Percentiles rank a stretch among this genome's conserved stretches.
Evolutionary conservation across 1,140 invertebrate genomes (phyloP).

Genomic region (Drosophila pandora): DNA sequence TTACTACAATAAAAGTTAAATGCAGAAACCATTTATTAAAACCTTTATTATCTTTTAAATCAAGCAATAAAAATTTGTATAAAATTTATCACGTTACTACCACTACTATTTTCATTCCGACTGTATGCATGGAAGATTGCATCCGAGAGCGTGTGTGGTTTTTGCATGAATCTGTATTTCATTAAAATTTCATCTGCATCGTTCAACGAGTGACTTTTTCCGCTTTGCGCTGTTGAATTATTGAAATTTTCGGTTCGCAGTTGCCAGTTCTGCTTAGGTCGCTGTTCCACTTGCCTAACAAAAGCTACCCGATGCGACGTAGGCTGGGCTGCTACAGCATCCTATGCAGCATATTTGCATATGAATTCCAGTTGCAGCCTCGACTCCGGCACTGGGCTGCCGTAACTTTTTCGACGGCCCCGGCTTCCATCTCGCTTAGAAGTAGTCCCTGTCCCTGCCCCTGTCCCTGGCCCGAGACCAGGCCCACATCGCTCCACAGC

Average conservation of each 20-base stretch:
- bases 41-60: not conserved
- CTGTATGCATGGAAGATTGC: conserved; percentile 28
- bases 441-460: conserved; percentile 11
- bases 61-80: not conserved
- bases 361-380: conserved; percentile 72
- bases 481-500: conserved; percentile 42
- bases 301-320: conserved; percentile 26
- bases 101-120: not conserved
- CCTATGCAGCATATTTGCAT: conserved; percentile 64
- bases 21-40: not conserved
- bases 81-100: not conserved
- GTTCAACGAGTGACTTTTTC: conserved; percentile 82
- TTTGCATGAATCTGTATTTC: conserved; percentile 80
- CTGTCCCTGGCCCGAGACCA: conserved; percentile 6
- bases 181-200: conserved; percentile 82
- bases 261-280: conserved; percentile 63
- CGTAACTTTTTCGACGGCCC: conserved; percentile 43
- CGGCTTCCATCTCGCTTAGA: conserved; percentile 22
- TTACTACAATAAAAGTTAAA: too few species aligned
- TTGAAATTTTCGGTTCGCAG: conserved; percentile 79
- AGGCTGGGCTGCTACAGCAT: conserved; percentile 10
- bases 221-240: conserved; percentile 82
- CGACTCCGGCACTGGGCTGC: conserved; percentile 45
- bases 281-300: conserved; percentile 52
- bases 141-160: conserved; percentile 47